These are phyloP conservation scores for Buphagus erythrorhynchus DNA, from an alignment of 2,797 vertebrate genomes.

Conservation along the genomic window DNA sequence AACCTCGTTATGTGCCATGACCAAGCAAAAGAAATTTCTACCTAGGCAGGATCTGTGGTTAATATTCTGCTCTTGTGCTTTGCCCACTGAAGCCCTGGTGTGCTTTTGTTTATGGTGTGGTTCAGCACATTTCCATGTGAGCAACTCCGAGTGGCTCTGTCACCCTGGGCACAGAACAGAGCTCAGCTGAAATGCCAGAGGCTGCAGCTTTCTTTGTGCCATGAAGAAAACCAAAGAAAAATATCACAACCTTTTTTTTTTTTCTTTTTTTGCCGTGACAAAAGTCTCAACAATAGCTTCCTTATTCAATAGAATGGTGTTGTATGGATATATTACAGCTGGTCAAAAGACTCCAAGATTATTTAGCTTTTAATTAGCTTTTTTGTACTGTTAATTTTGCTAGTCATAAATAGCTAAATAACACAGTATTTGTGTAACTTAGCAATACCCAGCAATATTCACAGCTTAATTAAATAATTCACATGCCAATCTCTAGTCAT, in stretches of 20 bases:
- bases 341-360: background rate
- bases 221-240: background rate
- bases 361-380: background rate
- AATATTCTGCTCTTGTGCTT: conserved; percentile 47
- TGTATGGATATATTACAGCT: background rate
- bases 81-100: background rate
- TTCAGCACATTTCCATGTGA: conserved; percentile 19
- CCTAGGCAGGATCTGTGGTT: conserved; percentile 48
- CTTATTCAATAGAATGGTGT: background rate
- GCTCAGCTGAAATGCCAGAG: background rate
- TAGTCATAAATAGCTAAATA: background rate
- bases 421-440: background rate
- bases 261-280: background rate
- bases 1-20: conserved; percentile 23
- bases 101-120: conserved; percentile 39
- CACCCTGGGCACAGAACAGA: background rate
- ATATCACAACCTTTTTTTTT: background rate
- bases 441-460: background rate
- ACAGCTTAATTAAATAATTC: conserved; percentile 6
- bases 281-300: background rate
- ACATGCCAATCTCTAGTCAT: background rate
- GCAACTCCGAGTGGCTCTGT: background rate
- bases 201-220: background rate
- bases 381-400: background rate
- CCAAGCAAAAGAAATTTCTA: conserved; percentile 53